Conservation (phyloP, 2,888 invertebrate species). For the Drosophila paranaensis region DNA sequence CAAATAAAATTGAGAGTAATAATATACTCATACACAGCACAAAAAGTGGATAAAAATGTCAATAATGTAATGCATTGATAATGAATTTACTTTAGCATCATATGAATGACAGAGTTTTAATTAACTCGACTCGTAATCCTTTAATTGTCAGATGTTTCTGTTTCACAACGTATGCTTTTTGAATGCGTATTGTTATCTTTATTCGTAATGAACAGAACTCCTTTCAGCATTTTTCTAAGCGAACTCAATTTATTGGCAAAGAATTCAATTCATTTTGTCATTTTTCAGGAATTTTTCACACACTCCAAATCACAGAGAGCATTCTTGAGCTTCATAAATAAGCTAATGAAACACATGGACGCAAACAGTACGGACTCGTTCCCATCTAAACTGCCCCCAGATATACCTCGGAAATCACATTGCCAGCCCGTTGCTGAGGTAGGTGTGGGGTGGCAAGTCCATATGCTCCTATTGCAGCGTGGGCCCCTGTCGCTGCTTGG, state of each 20-base stretch:
- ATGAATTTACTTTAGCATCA: not conserved
- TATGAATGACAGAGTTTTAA: constrained; percentile 1
- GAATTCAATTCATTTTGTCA: constrained; percentile 53
- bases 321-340: constrained; percentile 72
- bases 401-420: constrained; percentile 2
- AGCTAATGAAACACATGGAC: constrained; percentile 71
- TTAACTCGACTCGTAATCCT: not conserved
- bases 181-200: not conserved
- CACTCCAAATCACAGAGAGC: constrained; percentile 55
- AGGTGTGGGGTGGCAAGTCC: constrained; percentile 2
- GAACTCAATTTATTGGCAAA: constrained; percentile 7
- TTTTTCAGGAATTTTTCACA: constrained; percentile 53
- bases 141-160: not conserved
- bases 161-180: not conserved
- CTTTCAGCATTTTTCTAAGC: not conserved
- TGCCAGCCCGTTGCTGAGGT: constrained; percentile 10
- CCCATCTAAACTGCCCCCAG: constrained; percentile 19
- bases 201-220: not conserved
- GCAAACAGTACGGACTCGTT: not conserved
- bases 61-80: not conserved
- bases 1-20: not conserved
- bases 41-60: not conserved
- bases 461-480: constrained; percentile 19
- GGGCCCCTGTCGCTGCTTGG: constrained; percentile 21
- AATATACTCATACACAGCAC: not conserved